These are phyloP conservation scores for Bombus sibiricus DNA, from an alignment of 1,140 invertebrate genomes.

Conservation along the genomic window DNA sequence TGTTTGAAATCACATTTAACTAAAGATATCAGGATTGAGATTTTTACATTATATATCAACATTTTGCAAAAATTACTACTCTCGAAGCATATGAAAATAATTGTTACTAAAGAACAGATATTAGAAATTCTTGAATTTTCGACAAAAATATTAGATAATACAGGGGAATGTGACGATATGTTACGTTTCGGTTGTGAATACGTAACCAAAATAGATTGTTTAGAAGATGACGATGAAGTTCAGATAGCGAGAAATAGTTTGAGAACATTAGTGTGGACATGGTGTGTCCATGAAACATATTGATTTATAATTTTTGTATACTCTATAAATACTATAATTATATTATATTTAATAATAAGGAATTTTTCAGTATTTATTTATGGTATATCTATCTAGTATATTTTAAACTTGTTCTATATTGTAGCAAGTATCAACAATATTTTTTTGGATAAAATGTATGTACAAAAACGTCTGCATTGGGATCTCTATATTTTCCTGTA, in stretches of 20 bases:
- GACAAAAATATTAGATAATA: constrained; percentile 54
- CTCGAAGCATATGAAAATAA: constrained; percentile 45
- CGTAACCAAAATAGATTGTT: constrained; percentile 41
- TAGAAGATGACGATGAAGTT: not conserved
- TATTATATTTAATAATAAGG: not conserved
- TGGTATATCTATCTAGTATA: not conserved
- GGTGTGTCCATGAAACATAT: constrained; percentile 24
- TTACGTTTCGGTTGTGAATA: constrained; percentile 70
- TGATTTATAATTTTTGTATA: not conserved
- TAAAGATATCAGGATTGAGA: constrained; percentile 25
- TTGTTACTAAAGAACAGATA: constrained; percentile 60
- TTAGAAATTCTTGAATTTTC: constrained; percentile 58
- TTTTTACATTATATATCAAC: constrained; percentile 48
- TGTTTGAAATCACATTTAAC: constrained; percentile 40
- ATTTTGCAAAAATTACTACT: constrained; percentile 63
- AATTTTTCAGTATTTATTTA: not conserved
- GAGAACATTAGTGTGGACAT: constrained; percentile 46
- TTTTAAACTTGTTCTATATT: not conserved
- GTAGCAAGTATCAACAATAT: not conserved
- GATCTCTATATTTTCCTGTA: not conserved
- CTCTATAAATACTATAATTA: not conserved
- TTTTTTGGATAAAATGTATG: constrained; percentile 64
- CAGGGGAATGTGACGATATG: constrained; percentile 71
- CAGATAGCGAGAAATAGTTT: constrained; percentile 14
- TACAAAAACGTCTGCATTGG: constrained; percentile 63